Base-by-base conservation (phyloP, 2,797 vertebrate genomes). In the Acrossocheilus fasciatus region DNA sequence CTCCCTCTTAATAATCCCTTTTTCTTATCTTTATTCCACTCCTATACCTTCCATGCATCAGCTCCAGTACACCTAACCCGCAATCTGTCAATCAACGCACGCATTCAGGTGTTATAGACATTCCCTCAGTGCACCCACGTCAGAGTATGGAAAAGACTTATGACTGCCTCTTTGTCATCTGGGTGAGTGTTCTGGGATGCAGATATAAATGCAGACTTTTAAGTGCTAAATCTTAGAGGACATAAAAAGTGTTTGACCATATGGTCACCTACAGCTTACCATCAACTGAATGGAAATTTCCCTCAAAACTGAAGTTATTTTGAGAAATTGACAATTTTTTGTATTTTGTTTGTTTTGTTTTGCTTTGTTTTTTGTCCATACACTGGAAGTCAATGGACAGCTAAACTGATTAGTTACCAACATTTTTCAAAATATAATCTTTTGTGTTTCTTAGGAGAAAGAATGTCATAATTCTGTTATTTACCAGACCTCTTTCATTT, bases 1-100 rank as follows among this genome's bases (percentile, higher is more conserved):
- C 86, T 78, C 74, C 83, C 59, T 86, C 66, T 68, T 79, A 89
- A 88, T 80, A 85, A 84, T 72, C 34, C 82, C 72, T n/a, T 83
- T 86, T 77, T 77, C 72, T 75, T 68, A 79, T 78, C 45, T 89
- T 59, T 47, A 86, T 81, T 50, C 39, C 68, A 68, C 11, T 77
- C 54, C 54, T 73, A 82, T 74, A 68, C 30, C 47, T 79, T 84
- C 64, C 50, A 85, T 72, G 83, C 45, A 45, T 76, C n/a, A 84
- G 68, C n/a, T 12, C 39, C 6, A 77, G 57, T 43, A 23, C 66
- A 45, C 23, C 77, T 45, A 82, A 80, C 57, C 68, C 36, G 4
- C 59, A 70, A 74, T 66, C 64, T 68, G 72, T 83, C 87, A 78
- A 43, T 87, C 57, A 75, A 59, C 50, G 36, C 4, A 23, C n/a